Percentiles rank a stretch among this genome's conserved stretches.
These are phyloP conservation scores for Anarhynchus alexandrinus DNA, from an alignment of 2,113 vertebrate species.

Conservation along the genomic window DNA sequence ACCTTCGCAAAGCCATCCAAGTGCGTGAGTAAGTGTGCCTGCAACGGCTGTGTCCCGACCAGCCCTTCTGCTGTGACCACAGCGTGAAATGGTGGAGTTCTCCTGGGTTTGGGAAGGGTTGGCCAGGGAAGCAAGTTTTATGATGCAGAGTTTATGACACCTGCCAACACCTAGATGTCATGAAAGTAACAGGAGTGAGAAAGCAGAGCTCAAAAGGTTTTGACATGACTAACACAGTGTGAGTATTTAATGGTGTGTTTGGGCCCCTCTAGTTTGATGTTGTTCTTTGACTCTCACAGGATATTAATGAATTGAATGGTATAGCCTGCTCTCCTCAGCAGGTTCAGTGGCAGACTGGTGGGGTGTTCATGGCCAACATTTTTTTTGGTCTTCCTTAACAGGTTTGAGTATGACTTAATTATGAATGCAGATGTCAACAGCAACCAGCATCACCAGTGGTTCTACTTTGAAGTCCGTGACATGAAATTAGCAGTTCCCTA, in stretches of 20 bases:
- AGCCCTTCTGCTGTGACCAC: neutral
- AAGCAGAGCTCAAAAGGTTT: neutral
- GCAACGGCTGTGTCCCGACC: neutral
- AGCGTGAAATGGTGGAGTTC: rapidly evolving
- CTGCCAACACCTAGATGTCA: neutral
- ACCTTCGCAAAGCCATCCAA: constrained; percentile 89
- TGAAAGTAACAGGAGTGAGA: neutral
- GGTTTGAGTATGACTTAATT: constrained; percentile 90
- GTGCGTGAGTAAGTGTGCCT: constrained; percentile 83
- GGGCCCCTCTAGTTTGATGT: neutral
- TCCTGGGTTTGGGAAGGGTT: neutral
- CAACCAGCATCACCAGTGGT: constrained; percentile 87
- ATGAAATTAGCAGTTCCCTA: constrained; percentile 79
- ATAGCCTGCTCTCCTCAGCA: neutral
- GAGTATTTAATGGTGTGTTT: neutral
- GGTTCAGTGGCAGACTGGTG: neutral
- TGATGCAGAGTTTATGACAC: neutral
- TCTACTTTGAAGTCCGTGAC: constrained; percentile 88
- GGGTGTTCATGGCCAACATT: neutral
- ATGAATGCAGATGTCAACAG: constrained; percentile 86
- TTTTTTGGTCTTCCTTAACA: constrained; percentile 22
- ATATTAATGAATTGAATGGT: neutral
- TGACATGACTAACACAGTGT: neutral
- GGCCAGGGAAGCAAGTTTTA: neutral
- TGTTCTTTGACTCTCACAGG: neutral